Conservation (phyloP, 2,113 vertebrate species). For the Gorsachius goisagi region DNA sequence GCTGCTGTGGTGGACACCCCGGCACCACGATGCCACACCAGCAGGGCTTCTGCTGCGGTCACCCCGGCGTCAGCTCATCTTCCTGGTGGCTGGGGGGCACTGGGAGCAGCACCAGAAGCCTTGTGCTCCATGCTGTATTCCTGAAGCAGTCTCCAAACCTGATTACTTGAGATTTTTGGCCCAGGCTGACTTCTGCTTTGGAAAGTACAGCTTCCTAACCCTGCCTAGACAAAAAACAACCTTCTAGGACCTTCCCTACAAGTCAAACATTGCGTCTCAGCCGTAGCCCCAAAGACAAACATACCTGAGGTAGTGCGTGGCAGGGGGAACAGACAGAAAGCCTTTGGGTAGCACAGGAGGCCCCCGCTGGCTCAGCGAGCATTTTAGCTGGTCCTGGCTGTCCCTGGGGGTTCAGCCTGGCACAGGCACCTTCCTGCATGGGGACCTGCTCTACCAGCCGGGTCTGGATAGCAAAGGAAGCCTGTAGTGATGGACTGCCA, state of each 20-base stretch:
- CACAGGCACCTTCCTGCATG: neutral
- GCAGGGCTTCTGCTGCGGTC: neutral
- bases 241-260: constrained; percentile 55
- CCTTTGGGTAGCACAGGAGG: neutral
- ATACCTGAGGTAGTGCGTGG: neutral
- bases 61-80: fast-evolving
- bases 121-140: neutral
- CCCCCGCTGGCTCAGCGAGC: neutral
- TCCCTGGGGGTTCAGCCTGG: neutral
- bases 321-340: neutral
- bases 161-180: neutral
- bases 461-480: neutral
- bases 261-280: constrained; percentile 62
- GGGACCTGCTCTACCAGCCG: neutral
- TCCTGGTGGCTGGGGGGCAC: fast-evolving
- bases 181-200: neutral
- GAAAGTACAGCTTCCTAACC: neutral
- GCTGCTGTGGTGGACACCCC: fast-evolving
- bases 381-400: neutral
- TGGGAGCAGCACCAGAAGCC: neutral
- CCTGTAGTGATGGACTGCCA: neutral
- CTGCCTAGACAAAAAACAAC: neutral
- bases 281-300: constrained; percentile 67
- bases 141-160: neutral
- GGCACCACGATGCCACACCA: fast-evolving